Evolutionary conservation across 2,113 vertebrate species (phyloP).

Genomic region (Aleadryas rufinucha): DNA sequence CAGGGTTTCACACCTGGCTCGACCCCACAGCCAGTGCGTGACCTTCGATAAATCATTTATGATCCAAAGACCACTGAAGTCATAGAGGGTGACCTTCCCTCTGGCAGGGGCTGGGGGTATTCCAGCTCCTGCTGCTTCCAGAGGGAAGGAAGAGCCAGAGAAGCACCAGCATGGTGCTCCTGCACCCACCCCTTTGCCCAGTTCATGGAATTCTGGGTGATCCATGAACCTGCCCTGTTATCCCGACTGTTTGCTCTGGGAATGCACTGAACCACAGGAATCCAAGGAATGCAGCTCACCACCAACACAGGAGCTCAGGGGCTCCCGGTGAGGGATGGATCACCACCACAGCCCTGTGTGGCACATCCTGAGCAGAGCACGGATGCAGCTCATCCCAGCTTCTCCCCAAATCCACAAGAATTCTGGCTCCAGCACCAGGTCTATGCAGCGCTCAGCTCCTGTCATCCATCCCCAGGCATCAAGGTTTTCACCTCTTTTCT

Average conservation of each 20-base stretch:
- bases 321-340: not conserved
- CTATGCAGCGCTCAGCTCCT: not conserved
- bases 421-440: not conserved
- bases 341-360: rapidly evolving
- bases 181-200: rapidly evolving
- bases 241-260: not conserved
- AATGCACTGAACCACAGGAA: conserved; percentile 33
- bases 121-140: not conserved
- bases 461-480: not conserved
- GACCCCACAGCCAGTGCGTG: rapidly evolving
- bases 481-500: not conserved
- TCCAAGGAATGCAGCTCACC: conserved; percentile 7
- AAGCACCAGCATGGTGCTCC: rapidly evolving
- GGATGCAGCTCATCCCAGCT: not conserved
- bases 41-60: not conserved
- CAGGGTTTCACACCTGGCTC: not conserved
- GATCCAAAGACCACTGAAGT: not conserved
- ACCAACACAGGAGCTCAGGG: not conserved
- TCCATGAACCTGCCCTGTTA: not conserved
- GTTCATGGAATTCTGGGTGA: not conserved
- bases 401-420: not conserved
- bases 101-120: not conserved
- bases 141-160: not conserved
- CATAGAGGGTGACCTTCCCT: not conserved
- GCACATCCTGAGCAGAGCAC: not conserved